Percentiles rank a stretch among this genome's conserved stretches.
phyloP scores from a whole-genome alignment of 2,113 vertebrate genomes.

The Sylvia atricapilla region DNA sequence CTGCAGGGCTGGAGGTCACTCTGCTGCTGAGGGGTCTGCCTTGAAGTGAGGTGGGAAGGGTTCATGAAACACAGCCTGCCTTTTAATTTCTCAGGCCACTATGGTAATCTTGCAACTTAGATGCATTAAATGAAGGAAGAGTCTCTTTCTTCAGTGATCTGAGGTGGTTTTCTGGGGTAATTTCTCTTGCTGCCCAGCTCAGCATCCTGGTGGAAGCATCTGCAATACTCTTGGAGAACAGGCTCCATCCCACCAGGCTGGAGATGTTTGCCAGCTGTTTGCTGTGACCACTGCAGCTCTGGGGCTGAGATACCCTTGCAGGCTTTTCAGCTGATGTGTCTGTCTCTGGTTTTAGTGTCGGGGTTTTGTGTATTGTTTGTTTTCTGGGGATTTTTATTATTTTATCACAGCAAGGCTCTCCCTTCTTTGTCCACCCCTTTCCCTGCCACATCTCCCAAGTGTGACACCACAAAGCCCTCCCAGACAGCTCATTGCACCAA shows the following conservation, averaged over 20 bases:
- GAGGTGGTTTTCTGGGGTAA: background rate
- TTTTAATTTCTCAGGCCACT: background rate
- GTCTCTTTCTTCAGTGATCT: background rate
- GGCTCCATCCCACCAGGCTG: background rate
- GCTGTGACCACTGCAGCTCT: background rate
- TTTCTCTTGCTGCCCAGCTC: background rate
- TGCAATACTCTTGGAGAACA: rapidly evolving
- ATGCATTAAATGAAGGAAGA: background rate
- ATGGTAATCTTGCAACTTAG: background rate
- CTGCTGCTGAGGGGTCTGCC: background rate
- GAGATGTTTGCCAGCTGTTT: constrained; percentile 26
- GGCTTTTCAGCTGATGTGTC: background rate
- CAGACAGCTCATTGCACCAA: background rate
- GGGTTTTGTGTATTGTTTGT: background rate
- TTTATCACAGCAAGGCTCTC: background rate
- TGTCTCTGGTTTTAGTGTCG: background rate
- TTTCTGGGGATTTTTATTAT: background rate
- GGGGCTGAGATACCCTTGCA: background rate
- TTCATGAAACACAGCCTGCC: background rate
- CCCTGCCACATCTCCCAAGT: background rate
- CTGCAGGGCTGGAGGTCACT: background rate
- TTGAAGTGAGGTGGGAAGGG: background rate
- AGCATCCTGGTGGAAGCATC: background rate
- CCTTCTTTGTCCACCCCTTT: background rate
- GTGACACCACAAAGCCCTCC: background rate